phyloP scores from a whole-genome alignment of 2,113 vertebrate genomes.

The Ceyx cyanopectus region DNA sequence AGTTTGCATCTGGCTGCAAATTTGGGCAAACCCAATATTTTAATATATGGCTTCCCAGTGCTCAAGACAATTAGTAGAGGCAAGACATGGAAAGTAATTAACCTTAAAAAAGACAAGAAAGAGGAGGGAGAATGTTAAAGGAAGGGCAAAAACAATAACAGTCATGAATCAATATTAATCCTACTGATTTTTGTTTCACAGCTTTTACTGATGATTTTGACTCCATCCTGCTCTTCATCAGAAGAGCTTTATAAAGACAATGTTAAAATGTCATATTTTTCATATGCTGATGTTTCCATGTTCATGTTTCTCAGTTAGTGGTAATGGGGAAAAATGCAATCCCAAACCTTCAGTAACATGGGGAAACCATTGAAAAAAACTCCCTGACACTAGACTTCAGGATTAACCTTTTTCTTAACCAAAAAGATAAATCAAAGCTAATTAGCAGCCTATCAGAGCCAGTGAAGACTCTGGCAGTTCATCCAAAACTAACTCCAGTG shows the following conservation, averaged over 20 bases:
- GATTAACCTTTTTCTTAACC: constrained; percentile 2
- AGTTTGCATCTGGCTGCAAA: neutral
- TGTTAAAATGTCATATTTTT: neutral
- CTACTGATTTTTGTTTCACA: neutral
- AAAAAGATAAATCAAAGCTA: neutral
- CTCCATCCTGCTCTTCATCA: neutral
- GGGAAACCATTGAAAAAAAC: neutral
- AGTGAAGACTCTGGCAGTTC: constrained; percentile 14
- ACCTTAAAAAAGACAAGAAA: neutral
- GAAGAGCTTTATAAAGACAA: neutral
- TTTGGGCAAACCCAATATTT: neutral
- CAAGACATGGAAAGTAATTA: neutral
- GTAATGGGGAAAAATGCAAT: neutral
- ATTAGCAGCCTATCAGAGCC: neutral
- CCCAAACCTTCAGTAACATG: neutral
- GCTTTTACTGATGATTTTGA: neutral
- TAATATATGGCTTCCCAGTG: neutral
- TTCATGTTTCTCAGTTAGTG: neutral
- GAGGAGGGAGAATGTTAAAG: neutral
- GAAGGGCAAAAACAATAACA: neutral
- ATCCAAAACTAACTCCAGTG: neutral
- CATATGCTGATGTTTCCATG: neutral
- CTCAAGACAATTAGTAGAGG: neutral
- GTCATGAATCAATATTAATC: neutral
- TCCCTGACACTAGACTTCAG: neutral